phyloP scores from a whole-genome alignment of 2,888 invertebrate species.

The Microctonus brassicae region DNA sequence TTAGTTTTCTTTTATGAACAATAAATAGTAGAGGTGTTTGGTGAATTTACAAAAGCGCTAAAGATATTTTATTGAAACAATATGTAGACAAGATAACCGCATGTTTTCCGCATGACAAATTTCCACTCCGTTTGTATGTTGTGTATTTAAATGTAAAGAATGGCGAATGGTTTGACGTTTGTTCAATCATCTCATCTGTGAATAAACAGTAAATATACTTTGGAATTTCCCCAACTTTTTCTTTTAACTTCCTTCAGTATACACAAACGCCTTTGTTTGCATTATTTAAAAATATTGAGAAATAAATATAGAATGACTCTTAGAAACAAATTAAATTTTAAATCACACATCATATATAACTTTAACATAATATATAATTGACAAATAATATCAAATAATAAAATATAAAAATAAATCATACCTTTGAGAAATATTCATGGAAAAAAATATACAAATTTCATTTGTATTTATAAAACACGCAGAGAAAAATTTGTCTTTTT shows the following conservation, averaged over 20 bases:
- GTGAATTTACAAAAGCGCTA: conserved; percentile 4
- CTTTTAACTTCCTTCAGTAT: background rate
- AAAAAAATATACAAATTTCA: background rate
- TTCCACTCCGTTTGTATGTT: background rate
- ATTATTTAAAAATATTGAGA: background rate
- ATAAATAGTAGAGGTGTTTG: no score
- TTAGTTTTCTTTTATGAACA: background rate
- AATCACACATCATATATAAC: no score
- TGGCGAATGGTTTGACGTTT: background rate
- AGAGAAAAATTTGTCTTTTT: conserved; percentile 10
- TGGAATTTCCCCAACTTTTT: background rate
- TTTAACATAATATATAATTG: no score
- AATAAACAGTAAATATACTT: background rate
- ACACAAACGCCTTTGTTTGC: background rate
- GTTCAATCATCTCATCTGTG: background rate
- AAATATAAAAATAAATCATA: background rate
- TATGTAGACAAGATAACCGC: background rate
- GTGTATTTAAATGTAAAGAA: background rate
- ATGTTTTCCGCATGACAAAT: background rate
- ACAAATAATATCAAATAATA: background rate
- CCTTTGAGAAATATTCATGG: background rate
- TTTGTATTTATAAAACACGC: background rate
- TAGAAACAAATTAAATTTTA: no score
- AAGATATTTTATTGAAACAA: background rate
- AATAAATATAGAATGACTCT: background rate